These are phyloP conservation scores for Camponotus fellah DNA, from an alignment of 2,888 invertebrate species.

Conservation along the genomic window DNA sequence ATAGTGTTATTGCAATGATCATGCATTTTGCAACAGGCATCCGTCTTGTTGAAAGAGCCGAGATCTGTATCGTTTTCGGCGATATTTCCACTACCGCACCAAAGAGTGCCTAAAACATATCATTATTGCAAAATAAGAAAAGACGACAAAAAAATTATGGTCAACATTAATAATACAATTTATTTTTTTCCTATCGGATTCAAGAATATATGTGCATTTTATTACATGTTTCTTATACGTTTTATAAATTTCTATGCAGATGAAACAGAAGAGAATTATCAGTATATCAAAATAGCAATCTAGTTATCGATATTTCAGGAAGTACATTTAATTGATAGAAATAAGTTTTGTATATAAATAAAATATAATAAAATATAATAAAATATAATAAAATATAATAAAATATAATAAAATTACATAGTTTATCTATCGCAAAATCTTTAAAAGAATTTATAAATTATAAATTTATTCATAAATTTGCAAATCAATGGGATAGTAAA, in stretches of 20 bases:
- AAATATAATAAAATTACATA: too few species aligned
- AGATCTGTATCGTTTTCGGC: slow-evolving; percentile 88
- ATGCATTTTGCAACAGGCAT: slow-evolving; percentile 91
- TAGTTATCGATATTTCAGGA: background rate
- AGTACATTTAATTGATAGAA: background rate
- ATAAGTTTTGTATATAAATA: background rate
- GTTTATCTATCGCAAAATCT: background rate
- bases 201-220: background rate
- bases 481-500: background rate
- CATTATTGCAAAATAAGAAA: background rate
- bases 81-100: slow-evolving; percentile 91
- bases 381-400: too few species aligned
- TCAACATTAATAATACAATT: background rate
- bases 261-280: background rate
- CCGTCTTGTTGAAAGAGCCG: slow-evolving; percentile 90
- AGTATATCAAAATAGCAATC: background rate
- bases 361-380: too few species aligned
- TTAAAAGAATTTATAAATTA: background rate
- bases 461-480: background rate
- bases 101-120: slow-evolving; percentile 88
- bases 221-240: background rate
- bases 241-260: background rate
- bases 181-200: background rate
- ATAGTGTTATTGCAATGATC: slow-evolving; percentile 90
- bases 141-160: background rate